Base-by-base conservation (phyloP, 2,113 vertebrate genomes). In the Patagioenas fasciata region DNA sequence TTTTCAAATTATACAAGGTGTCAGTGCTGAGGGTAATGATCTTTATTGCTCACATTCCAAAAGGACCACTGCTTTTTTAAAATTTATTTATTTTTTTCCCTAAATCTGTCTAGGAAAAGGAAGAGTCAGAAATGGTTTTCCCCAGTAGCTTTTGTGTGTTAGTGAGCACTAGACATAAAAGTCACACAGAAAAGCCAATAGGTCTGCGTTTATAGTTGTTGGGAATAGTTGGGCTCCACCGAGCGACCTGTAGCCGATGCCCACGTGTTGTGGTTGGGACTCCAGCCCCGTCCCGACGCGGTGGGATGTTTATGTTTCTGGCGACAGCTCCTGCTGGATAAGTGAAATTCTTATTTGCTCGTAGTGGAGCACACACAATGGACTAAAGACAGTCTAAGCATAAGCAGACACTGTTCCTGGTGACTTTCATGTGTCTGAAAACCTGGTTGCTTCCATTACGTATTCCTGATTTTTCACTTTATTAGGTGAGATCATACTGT, bases 1-100 rank as follows among this genome's bases (percentile, higher is more conserved):
- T 97, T 97, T 97, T 98, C 95, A 97, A 92, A 64, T 95, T 97
- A 97, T 82, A 97, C 88, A 97, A 93, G 93, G 95, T 97, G 97
- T 96, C 96, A 95, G 93, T 95, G 38, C 84, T 56, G 77, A 94
- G 84, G 48, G 83, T 86, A 95, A 92, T 10, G 74, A 53, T 81
- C 80, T 62, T 96, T 96, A 95, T 34, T 96, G 88, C 95, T 84
- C 15, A 15, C 88, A 91, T 96, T 93, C 95, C 93, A 96, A 94
- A 96, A 91, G 0, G 23, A 96, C 53, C 51, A 47, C 53, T 15
- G 10, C 38, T 31, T 48, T 38, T 44, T 42, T 42, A 15, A 42
- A 42, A 19, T 19, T 47, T 18, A 34, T 34, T 56, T 38, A 40
- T 53, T 69, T 48, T 48, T 64, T n/a, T 11, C 13, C 32, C 31